Conservation (phyloP, 2,888 invertebrate species). For the Cactoblastis cactorum region DNA sequence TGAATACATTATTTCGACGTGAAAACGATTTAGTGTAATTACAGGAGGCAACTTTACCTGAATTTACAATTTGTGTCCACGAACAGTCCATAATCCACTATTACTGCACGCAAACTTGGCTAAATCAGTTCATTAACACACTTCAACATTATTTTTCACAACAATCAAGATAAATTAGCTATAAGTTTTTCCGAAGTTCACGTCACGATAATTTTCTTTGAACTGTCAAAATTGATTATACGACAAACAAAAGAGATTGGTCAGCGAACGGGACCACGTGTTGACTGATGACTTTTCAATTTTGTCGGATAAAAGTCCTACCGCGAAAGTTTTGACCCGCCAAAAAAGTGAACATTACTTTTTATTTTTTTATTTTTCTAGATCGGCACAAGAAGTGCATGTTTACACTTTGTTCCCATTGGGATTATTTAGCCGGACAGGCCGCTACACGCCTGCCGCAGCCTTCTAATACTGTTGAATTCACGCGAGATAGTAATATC, state of each 20-base stretch:
- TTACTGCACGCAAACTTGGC: slow-evolving; percentile 1
- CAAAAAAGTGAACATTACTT: slow-evolving; percentile 23
- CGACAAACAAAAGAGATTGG: slow-evolving; percentile 19
- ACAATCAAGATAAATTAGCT: not conserved
- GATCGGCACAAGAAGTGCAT: slow-evolving; percentile 22
- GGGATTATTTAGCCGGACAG: slow-evolving; percentile 31
- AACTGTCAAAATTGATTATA: slow-evolving; percentile 65
- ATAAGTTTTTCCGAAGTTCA: slow-evolving; percentile 37
- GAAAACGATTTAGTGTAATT: slow-evolving; percentile 5
- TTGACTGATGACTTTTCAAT: slow-evolving; percentile 27
- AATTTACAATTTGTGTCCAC: not conserved
- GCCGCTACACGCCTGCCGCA: slow-evolving; percentile 59
- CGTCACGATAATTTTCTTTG: slow-evolving; percentile 54
- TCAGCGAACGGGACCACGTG: slow-evolving; percentile 15
- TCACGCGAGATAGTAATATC: slow-evolving; percentile 51
- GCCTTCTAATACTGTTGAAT: slow-evolving; percentile 70
- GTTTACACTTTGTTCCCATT: slow-evolving; percentile 24
- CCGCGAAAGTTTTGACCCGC: slow-evolving; percentile 19
- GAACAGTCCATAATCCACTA: slow-evolving; percentile 5
- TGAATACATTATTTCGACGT: slow-evolving; percentile 4
- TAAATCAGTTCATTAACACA: not conserved
- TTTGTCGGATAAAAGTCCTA: slow-evolving; percentile 28
- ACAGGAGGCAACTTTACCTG: not conserved
- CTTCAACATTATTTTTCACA: slow-evolving; percentile 12
- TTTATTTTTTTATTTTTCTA: slow-evolving; percentile 13